Evolutionary conservation across 2,797 vertebrate genomes (phyloP), one percentile per base, ranked within the genome.

Genomic region (Bufotes viridis): DNA sequence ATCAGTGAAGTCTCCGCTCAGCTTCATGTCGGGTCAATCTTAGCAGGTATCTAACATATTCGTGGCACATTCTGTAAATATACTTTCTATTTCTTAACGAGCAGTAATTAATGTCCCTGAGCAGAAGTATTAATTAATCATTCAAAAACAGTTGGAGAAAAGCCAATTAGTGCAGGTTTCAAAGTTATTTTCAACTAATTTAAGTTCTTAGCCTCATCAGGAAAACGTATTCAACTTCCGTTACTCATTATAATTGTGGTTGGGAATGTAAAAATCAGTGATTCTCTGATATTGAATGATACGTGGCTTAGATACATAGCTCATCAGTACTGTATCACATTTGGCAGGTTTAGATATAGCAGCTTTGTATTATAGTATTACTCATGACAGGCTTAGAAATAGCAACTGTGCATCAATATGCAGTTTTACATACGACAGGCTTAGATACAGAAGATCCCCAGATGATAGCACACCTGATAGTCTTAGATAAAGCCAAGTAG

Each of bases 81-180:
- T 74, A 78, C 49, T 78, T 78, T 78, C 51, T 55, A 51, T 53
- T 78, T 78, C 6, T 20, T 78, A 78, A 74, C 20, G 49, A 78
- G 74, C 51, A 22, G 7, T 78, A 78, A 78, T 78, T 78, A 78
- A 78, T 51, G 51, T 78, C 74, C 74, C 74, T 55, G 74, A 78
- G 74, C 74, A 78, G 49, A 78, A 53, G 42, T 55, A 78, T 55
- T 55, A 78, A 78, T 78, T 78, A 78, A 78, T 78, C 74, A 24
- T 17, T 78, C 49, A 53, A 5, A 53, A 76, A 76, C 74, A 78
- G 74, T 78, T 78, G 74, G 74, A 78, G 74, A 78, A 13, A 78
- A 55, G 74, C 22, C 74, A 24, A 78, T 55, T 78, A 78, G 49
- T 53, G 49, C 49, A 78, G 74, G 51, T n/a, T 78, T 5, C 42